Conservation (phyloP, 2,797 vertebrate genomes). For the Helicolenus hilgendorfi region DNA sequence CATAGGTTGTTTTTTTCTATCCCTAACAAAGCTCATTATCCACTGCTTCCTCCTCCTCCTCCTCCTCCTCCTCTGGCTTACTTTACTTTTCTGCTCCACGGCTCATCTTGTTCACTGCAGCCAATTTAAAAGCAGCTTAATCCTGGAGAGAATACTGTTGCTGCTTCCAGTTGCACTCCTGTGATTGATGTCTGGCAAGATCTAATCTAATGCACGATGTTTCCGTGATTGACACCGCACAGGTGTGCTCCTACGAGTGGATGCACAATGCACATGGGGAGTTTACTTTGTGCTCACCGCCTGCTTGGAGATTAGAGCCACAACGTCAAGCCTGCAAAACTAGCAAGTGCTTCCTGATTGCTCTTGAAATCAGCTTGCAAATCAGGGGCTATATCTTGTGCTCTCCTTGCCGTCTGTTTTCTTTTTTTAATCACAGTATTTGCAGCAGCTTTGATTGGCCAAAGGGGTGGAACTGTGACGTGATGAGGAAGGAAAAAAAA, state of each 20-base stretch:
- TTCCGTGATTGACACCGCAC: conserved; percentile 82
- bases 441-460: conserved; percentile 41
- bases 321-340: conserved; percentile 56
- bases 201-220: conserved; percentile 79
- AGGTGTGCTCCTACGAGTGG: conserved; percentile 47
- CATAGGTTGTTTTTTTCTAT: conserved; percentile 24
- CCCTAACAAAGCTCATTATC: conserved; percentile 80
- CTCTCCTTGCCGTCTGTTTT: conserved; percentile 5
- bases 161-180: conserved; percentile 63
- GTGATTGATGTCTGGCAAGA: conserved; percentile 85
- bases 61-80: conserved; percentile 64
- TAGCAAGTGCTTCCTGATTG: conserved; percentile 68
- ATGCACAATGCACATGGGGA: conserved; percentile 54
- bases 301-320: conserved; percentile 71
- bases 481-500: conserved; percentile 23
- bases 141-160: conserved; percentile 81
- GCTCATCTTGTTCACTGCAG: conserved; percentile 82
- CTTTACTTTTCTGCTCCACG: conserved; percentile 72
- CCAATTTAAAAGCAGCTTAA: conserved; percentile 89
- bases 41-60: conserved; percentile 39
- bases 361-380: conserved; percentile 73
- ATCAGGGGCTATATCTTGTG: conserved; percentile 48
- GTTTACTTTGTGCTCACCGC: conserved; percentile 41
- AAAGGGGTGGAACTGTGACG: background rate
- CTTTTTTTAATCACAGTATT: background rate